These are phyloP conservation scores for Trachops cirrhosus DNA, from an alignment of 2,797 vertebrate species.

Conservation along the genomic window DNA sequence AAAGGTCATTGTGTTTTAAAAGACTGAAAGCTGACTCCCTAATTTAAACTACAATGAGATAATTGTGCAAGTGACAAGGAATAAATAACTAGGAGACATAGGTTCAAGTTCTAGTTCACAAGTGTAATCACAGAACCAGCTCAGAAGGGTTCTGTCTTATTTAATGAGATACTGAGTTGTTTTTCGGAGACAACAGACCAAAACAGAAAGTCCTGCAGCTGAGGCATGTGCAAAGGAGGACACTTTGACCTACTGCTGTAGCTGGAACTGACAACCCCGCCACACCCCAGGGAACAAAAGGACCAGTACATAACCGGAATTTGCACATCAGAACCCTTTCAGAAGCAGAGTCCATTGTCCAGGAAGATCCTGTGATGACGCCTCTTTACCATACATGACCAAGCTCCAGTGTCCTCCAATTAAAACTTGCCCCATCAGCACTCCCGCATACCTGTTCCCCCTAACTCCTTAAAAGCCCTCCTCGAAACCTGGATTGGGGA, in stretches of 20 bases:
- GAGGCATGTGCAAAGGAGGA: neutral
- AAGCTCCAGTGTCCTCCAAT: neutral
- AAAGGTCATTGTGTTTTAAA: constrained; percentile 49
- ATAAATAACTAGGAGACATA: neutral
- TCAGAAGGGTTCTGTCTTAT: neutral
- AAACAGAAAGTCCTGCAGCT: neutral
- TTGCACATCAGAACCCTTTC: neutral
- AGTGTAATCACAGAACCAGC: neutral
- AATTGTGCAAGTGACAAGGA: neutral
- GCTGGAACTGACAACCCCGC: neutral
- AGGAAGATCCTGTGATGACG: neutral
- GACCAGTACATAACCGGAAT: neutral
- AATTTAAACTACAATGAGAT: constrained; percentile 46
- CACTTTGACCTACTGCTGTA: neutral
- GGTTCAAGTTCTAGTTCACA: neutral
- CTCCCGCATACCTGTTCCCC: neutral
- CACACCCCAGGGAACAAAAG: neutral
- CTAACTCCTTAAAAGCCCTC: neutral
- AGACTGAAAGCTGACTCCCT: constrained; percentile 41
- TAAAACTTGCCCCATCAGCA: neutral
- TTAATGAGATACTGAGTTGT: neutral
- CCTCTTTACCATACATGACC: neutral
- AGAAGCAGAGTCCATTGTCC: neutral
- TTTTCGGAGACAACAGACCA: neutral
- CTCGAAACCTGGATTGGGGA: neutral